phyloP scores from a whole-genome alignment of 2,888 invertebrate genomes.

The Limnephilus marmoratus region DNA sequence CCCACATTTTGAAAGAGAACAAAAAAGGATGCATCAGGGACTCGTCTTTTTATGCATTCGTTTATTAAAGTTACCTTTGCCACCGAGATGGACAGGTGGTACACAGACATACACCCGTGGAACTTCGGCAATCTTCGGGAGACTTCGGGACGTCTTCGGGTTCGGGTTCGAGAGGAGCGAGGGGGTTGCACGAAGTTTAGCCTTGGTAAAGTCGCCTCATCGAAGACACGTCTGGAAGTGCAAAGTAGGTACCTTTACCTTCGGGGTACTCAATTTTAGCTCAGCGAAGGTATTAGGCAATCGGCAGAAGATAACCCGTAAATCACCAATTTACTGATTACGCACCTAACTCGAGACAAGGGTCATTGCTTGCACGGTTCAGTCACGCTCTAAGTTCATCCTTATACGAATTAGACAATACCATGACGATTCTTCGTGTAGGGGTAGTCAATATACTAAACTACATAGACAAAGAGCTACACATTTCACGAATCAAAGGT shows the following conservation, averaged over 20 bases:
- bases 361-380: neutral
- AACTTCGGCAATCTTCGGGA: constrained; percentile 18
- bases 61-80: constrained; percentile 28
- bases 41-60: constrained; percentile 3
- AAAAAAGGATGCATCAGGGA: constrained; percentile 11
- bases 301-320: neutral
- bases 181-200: constrained; percentile 25
- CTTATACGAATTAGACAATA: neutral
- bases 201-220: constrained; percentile 7
- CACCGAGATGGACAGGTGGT: constrained; percentile 40
- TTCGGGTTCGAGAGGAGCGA: neutral
- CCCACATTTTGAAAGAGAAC: constrained; percentile 3
- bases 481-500: neutral
- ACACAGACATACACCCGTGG: neutral
- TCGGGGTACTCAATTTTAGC: neutral
- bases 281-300: constrained; percentile 4
- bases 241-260: neutral
- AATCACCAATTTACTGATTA: neutral
- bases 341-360: neutral
- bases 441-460: neutral
- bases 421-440: neutral
- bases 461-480: neutral
- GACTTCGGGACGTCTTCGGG: neutral
- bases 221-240: neutral
- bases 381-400: neutral